Percentiles rank a stretch among this genome's conserved stretches.
Conservation (phyloP, 2,888 invertebrate species). For the Cosmia pyralina region DNA sequence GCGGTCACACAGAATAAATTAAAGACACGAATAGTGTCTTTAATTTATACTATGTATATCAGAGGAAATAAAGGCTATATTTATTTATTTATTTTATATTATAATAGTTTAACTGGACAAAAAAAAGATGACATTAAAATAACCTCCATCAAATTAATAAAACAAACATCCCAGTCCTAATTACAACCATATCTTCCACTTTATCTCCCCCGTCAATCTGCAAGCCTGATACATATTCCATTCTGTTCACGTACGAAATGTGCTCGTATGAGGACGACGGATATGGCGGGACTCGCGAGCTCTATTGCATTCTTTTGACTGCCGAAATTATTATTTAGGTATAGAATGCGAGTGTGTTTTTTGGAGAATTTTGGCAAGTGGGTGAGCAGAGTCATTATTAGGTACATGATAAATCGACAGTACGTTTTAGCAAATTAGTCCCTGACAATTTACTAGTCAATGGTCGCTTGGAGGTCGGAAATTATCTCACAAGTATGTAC, state of each 20-base stretch:
- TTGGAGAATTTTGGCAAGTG: neutral
- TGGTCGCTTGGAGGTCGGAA: neutral
- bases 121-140: neutral
- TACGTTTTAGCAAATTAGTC: no score
- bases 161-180: constrained; percentile 28
- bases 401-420: neutral
- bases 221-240: constrained; percentile 37
- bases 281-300: constrained; percentile 13
- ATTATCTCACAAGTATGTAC: no score
- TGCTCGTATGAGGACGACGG: constrained; percentile 27
- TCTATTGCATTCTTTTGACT: constrained; percentile 45
- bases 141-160: neutral
- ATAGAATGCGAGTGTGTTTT: neutral
- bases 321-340: constrained; percentile 18
- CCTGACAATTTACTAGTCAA: no score
- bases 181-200: constrained; percentile 25
- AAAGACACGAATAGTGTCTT: no score
- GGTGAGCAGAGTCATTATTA: neutral
- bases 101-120: no score
- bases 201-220: constrained; percentile 45
- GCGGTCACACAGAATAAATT: no score
- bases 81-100: no score
- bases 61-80: no score
- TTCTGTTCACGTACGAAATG: constrained; percentile 45
- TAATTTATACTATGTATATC: no score